Evolutionary conservation across 1,140 invertebrate genomes (phyloP), one percentile per base, ranked within the genome.

Genomic region (Zaprionus tsacasi): DNA sequence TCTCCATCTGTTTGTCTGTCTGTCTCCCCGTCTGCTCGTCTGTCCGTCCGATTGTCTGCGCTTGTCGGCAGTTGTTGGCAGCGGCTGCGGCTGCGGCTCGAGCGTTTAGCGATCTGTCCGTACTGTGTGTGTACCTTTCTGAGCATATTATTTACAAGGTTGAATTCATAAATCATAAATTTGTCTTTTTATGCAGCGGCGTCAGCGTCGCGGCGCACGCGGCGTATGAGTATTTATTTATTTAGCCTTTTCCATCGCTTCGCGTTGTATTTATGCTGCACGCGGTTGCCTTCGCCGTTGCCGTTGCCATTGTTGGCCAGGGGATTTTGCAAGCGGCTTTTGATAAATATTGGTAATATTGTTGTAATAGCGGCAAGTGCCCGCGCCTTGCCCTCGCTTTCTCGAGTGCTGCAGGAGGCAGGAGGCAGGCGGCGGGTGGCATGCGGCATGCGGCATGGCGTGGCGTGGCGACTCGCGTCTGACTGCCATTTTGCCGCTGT

Each of bases 111-210:
- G 55, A 63, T 58, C 70, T 79, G 69, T 72, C 66, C 72, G 74
- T 30, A 4, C 27, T 30, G 27, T 72, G 54, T 72, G 54, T 77
- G 81, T 79, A 81, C 74, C 79, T 88, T 81, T 85, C 70, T 81
- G 85, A 88, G 85, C 85, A 89, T 89, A 89, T 89, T 89, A 89
- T 89, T 89, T 89, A 90, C 85, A 89, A 89, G 85, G 85, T 89
- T 89, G 85, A 89, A 90, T 91, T 90, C 86, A 90, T 90, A 90
- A 90, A 90, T 90, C 86, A 90, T 91, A 90, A 90, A 90, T 90
- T 90, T 90, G 86, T 90, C 86, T 90, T 87, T 90, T 85, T 90
- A 83, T 87, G 73, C 87, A 75, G 87, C 80, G 79, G 66, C 76
- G 67, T 65, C 72, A 60, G 17, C 65, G 55, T 25, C 66, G 55